phyloP scores from a whole-genome alignment of 2,113 vertebrate genomes.

The Protobothrops flavoviridis region DNA sequence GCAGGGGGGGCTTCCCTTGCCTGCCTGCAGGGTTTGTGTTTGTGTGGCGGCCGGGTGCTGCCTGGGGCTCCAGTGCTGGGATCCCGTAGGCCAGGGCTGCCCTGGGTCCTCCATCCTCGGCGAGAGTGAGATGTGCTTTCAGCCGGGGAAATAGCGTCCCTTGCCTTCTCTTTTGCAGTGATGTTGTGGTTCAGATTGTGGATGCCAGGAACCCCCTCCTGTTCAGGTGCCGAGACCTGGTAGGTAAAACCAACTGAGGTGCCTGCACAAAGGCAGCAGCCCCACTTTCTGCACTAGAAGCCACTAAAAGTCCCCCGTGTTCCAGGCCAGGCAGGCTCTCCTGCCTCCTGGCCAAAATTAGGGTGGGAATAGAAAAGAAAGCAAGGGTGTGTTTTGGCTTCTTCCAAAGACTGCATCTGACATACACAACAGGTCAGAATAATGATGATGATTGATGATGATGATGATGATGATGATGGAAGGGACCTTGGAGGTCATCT shows the following conservation, averaged over 20 bases:
- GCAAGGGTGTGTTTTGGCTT: neutral
- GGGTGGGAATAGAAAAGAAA: neutral
- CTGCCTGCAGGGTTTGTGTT: neutral
- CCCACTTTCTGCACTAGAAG: neutral
- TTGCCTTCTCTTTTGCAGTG: conserved; percentile 72
- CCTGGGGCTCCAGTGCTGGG: neutral
- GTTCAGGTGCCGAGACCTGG: conserved; percentile 93
- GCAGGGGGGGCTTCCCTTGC: no score
- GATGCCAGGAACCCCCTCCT: conserved; percentile 94
- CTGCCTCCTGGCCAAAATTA: neutral
- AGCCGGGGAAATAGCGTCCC: neutral
- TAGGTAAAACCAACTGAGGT: conserved; percentile 62
- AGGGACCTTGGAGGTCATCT: no score
- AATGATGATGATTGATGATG: neutral
- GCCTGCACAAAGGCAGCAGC: no score
- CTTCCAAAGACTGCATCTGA: neutral
- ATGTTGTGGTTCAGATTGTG: conserved; percentile 93
- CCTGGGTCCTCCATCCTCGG: neutral
- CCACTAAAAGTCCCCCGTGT: neutral
- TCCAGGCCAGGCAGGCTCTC: neutral
- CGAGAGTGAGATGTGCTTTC: neutral
- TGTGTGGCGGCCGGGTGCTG: neutral
- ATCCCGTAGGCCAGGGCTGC: neutral
- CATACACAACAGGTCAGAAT: neutral
- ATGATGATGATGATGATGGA: no score